Base-by-base conservation (phyloP, 2,888 invertebrate species). In the Spisula subtruncata region DNA sequence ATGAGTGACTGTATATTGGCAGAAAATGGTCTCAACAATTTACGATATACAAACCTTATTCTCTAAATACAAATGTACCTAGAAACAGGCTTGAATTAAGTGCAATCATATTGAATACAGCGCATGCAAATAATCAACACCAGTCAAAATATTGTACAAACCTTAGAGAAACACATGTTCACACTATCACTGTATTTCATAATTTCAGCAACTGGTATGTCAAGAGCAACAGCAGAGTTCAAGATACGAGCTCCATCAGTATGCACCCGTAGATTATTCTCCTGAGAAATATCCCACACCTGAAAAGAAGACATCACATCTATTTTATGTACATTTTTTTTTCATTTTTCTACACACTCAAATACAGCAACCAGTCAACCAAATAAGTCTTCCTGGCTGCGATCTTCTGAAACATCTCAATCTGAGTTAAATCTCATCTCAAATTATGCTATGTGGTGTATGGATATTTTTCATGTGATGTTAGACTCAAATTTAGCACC, bases 231-330 rank as follows among this genome's bases (percentile, higher is more conserved):
- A 0, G 98, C 98, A 1, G 99, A 99, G 97, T 99, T 99, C 97
- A 99, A 98, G 89, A 99, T 96, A 87, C 99, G 97, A 0, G 99
- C 99, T 0, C 99, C 99, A 96, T 99, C 99, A 98, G 99, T 98
- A 97, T 99, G 99, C 41, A 99, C 97, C 79, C 93, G 93, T 71
- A 98, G 96, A 5, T 97, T 97, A 95, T 98, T 97, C 90, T 97
- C 97, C 91, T 97, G 97, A 75, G 98, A 98, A 10, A 98, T 94
- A 6, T 96, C 97, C 16, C 97, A 97, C 16, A 99, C 97, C 97
- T 97, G 90, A 5, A 94, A 85, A 4, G 12, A 8, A 14, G 41
- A 41, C 41, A 41, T 41, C 41, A 41, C 41, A 41, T 8, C 2
- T 41, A 8, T 41, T 41, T 41, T 41, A 41, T 41, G 8, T 41